Percentiles rank a stretch among this genome's conserved stretches.
These are phyloP conservation scores for Onychomys arenicola DNA, from an alignment of 2,797 vertebrate species.

Conservation along the genomic window DNA sequence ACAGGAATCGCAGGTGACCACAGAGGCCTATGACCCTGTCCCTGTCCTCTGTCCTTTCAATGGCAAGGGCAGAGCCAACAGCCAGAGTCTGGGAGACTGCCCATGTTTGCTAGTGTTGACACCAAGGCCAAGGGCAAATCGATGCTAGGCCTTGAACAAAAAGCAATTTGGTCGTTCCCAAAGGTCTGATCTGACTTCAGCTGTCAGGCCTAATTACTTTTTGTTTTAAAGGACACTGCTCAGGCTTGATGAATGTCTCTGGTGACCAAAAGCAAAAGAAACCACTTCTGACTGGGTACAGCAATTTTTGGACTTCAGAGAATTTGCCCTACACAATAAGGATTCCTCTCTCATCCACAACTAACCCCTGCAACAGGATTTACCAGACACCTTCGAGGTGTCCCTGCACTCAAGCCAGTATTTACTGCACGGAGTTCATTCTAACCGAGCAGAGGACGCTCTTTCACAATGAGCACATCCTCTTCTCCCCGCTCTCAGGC, in stretches of 20 bases:
- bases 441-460: background rate
- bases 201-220: constrained; percentile 69
- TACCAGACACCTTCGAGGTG: background rate
- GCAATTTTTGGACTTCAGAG: background rate
- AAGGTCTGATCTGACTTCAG: constrained; percentile 63
- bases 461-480: background rate
- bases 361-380: accelerated
- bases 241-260: constrained; percentile 57
- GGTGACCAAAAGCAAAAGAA: constrained; percentile 56
- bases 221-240: constrained; percentile 63
- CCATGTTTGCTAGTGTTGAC: constrained; percentile 15
- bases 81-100: background rate
- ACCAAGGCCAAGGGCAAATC: constrained; percentile 9
- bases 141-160: background rate
- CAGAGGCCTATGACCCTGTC: background rate
- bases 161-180: constrained; percentile 62
- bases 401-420: background rate
- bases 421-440: background rate
- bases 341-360: background rate
- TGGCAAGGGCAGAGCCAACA: constrained; percentile 17
- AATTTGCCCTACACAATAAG: background rate
- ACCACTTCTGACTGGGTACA: constrained; percentile 4
- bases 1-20: constrained; percentile 38
- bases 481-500: background rate
- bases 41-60: constrained; percentile 22